Percentiles rank a stretch among this genome's conserved stretches.
Conservation (phyloP, 2,113 vertebrate genomes). For the Fregata magnificens region DNA sequence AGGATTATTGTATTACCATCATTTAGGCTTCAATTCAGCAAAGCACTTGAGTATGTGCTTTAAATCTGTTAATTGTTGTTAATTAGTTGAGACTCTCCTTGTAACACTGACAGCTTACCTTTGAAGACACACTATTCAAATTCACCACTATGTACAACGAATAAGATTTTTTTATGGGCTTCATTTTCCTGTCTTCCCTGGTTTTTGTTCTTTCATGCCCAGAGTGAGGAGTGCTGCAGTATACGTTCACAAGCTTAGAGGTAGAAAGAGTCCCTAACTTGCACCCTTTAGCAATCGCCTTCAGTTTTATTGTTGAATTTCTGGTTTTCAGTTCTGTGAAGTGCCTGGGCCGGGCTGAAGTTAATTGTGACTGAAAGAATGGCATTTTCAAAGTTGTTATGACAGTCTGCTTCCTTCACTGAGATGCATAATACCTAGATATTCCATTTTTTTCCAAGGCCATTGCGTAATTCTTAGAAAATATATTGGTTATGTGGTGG, state of each 20-base stretch:
- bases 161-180: neutral
- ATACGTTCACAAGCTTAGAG: neutral
- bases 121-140: neutral
- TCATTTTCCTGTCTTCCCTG: neutral
- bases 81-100: neutral
- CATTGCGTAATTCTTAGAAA: slow-evolving; percentile 38
- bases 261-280: neutral
- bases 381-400: slow-evolving; percentile 63
- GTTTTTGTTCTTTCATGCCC: neutral
- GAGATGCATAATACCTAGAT: slow-evolving; percentile 43
- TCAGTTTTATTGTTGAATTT: neutral
- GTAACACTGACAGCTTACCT: neutral
- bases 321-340: neutral
- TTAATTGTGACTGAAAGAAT: slow-evolving; percentile 61
- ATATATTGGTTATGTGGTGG: slow-evolving; percentile 16
- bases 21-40: neutral
- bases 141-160: neutral
- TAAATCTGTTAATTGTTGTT: neutral
- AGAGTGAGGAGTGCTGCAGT: neutral
- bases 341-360: slow-evolving; percentile 10
- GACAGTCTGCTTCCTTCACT: slow-evolving; percentile 63
- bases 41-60: neutral
- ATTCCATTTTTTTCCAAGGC: slow-evolving; percentile 33
- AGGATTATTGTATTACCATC: neutral
- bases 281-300: neutral